Evolutionary conservation across 2,797 vertebrate genomes (phyloP).

Genomic region (Monodelphis domestica): DNA sequence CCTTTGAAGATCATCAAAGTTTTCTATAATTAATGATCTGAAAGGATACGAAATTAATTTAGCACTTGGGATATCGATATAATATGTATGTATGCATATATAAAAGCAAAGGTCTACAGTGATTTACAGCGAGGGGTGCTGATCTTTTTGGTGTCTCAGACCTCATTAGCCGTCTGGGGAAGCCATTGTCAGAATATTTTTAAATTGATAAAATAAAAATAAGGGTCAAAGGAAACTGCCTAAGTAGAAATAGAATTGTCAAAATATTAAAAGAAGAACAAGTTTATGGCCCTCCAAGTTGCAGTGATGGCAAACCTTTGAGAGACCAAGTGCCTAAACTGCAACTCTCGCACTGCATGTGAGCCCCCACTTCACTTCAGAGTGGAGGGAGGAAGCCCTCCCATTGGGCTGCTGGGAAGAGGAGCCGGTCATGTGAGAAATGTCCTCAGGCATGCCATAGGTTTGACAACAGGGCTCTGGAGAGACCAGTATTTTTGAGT

Average conservation of each 20-base stretch:
- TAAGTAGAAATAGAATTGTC: background rate
- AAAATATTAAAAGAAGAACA: background rate
- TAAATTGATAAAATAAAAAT: background rate
- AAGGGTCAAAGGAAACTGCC: background rate
- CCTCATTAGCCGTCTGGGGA: background rate
- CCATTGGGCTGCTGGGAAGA: too few relatives aligned
- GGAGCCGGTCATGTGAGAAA: too few relatives aligned
- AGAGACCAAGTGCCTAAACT: too few relatives aligned
- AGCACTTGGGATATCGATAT: background rate
- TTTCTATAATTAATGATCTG: background rate
- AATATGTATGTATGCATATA: accelerated
- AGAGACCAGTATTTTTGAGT: background rate
- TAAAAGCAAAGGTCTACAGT: background rate
- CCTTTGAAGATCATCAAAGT: background rate
- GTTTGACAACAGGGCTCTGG: too few relatives aligned
- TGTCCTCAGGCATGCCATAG: too few relatives aligned
- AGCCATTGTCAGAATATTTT: background rate
- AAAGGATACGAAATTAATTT: background rate
- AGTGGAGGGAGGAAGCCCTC: too few relatives aligned
- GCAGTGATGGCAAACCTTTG: too few relatives aligned
- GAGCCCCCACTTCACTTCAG: too few relatives aligned
- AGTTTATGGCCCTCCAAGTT: background rate
- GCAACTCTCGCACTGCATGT: too few relatives aligned
- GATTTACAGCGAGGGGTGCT: background rate
- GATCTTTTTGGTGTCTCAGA: background rate